A percentile compares a stretch with the other conserved stretches of the same genome.
These are phyloP conservation scores for Galemys pyrenaicus DNA, from an alignment of 2,113 vertebrate species.

Conservation along the genomic window DNA sequence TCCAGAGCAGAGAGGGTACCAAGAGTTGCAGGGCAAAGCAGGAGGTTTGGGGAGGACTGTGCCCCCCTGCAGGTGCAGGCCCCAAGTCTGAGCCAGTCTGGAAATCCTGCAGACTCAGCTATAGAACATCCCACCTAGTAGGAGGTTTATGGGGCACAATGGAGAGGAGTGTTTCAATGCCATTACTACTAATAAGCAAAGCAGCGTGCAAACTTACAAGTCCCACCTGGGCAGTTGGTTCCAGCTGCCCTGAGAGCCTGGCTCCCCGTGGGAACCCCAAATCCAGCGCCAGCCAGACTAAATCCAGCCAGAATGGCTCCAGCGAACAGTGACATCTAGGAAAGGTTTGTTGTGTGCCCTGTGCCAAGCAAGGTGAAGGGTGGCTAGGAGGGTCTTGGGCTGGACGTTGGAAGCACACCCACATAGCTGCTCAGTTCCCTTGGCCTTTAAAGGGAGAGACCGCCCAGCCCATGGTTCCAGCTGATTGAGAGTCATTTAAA, in stretches of 20 bases:
- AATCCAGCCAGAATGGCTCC: not conserved
- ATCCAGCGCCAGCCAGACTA: not conserved
- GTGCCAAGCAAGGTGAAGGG: not conserved
- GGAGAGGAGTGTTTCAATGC: not conserved
- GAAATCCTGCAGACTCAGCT: constrained; percentile 53
- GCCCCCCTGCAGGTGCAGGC: constrained; percentile 9
- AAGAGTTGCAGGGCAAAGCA: constrained; percentile 61
- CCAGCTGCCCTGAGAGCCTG: not conserved
- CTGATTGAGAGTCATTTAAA: not conserved
- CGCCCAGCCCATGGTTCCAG: not conserved
- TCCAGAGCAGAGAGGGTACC: not conserved
- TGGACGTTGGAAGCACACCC: not conserved
- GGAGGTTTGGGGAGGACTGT: not conserved
- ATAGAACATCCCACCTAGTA: not conserved
- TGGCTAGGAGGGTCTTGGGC: not conserved
- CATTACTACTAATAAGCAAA: constrained; percentile 55
- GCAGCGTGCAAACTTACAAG: constrained; percentile 62
- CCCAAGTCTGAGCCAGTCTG: not conserved
- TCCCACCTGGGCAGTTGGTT: constrained; percentile 41
- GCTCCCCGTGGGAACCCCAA: not conserved
- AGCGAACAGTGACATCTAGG: not conserved
- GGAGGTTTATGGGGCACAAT: not conserved
- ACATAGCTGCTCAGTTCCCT: not conserved
- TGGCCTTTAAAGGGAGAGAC: not conserved
- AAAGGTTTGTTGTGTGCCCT: constrained; percentile 24